Evolutionary conservation across 2,888 invertebrate genomes (phyloP).

Genomic region (Pammene aurita): DNA sequence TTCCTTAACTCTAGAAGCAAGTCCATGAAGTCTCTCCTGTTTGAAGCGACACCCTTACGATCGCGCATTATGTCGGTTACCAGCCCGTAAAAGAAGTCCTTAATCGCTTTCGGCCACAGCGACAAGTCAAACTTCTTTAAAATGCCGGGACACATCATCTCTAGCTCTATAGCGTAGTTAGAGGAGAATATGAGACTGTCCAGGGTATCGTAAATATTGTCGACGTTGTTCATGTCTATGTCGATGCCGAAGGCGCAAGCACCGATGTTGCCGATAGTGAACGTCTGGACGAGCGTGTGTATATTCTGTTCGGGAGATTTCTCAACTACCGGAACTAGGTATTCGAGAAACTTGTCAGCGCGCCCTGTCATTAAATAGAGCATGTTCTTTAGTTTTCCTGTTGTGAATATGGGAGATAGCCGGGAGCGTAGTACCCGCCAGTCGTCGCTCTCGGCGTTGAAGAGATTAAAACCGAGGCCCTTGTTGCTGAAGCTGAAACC

Average conservation of each 20-base stretch:
- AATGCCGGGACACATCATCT: constrained; percentile 33
- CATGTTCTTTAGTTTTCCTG: constrained; percentile 41
- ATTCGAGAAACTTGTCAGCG: constrained; percentile 28
- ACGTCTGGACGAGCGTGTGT: constrained; percentile 32
- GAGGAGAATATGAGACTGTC: constrained; percentile 31
- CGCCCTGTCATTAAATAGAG: constrained; percentile 33
- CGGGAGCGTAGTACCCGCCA: constrained; percentile 41
- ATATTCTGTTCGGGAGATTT: constrained; percentile 22
- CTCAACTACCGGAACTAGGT: constrained; percentile 15
- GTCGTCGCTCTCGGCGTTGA: constrained; percentile 41
- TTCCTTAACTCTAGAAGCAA: constrained; percentile 37
- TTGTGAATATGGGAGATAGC: constrained; percentile 40
- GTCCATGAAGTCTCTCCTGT: constrained; percentile 42
- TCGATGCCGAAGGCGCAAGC: constrained; percentile 42
- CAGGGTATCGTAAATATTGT: constrained; percentile 32
- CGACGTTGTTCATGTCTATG: constrained; percentile 29
- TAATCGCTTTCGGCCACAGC: constrained; percentile 29
- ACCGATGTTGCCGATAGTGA: constrained; percentile 38
- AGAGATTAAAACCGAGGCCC: constrained; percentile 40
- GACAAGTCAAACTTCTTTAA: constrained; percentile 36
- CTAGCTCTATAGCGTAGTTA: constrained; percentile 29
- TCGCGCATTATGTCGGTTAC: constrained; percentile 38
- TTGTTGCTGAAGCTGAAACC: constrained; percentile 40
- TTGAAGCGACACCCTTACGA: constrained; percentile 27
- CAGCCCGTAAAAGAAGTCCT: constrained; percentile 39